phyloP scores from a whole-genome alignment of 2,797 vertebrate species.

The Smutsia temminckii region DNA sequence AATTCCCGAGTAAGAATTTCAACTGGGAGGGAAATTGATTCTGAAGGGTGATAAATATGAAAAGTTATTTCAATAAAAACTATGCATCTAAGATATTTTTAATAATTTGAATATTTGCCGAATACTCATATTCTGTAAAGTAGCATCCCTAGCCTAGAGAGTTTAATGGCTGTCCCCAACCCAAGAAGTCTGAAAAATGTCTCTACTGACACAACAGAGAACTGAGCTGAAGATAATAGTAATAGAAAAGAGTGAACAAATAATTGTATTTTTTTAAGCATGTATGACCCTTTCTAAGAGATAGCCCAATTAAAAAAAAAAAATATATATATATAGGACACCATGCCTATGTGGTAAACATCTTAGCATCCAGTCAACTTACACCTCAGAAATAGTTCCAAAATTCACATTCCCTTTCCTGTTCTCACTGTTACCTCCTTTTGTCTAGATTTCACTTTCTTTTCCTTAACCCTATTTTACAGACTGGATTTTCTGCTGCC shows the following conservation, averaged over 20 bases:
- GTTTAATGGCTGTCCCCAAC: neutral
- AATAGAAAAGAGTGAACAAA: neutral
- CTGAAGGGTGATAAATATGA: slow-evolving; percentile 29
- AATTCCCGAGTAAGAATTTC: slow-evolving; percentile 6
- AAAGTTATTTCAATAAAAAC: slow-evolving; percentile 20
- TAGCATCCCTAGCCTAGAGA: neutral
- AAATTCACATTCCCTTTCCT: neutral
- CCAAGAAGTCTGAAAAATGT: neutral
- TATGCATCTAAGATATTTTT: neutral
- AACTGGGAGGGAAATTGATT: neutral
- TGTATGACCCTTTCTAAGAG: neutral
- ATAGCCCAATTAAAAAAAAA: neutral
- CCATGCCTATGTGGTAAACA: neutral
- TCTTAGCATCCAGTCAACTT: neutral
- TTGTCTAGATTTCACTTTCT: neutral
- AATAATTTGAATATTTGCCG: neutral
- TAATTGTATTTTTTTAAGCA: neutral
- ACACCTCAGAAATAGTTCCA: neutral
- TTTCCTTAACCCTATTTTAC: neutral
- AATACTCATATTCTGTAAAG: neutral
- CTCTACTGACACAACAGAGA: neutral
- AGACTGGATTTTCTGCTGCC: neutral
- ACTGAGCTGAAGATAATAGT: neutral
- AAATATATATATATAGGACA: neutral
- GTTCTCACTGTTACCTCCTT: neutral